Evolutionary conservation across 1,140 invertebrate species (phyloP).

Genomic region (Zaprionus africanus): DNA sequence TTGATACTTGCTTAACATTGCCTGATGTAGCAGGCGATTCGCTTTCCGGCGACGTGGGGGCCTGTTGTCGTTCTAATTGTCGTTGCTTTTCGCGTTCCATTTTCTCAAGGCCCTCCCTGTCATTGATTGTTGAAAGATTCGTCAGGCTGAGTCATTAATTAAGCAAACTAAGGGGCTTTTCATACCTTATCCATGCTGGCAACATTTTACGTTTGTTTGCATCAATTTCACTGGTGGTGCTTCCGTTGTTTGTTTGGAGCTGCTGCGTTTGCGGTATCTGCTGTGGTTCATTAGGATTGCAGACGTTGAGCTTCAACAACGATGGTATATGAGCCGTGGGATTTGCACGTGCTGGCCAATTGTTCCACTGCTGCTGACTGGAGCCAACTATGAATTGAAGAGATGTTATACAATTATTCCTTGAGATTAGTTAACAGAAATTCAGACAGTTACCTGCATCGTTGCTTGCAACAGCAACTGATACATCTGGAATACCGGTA

Average conservation of each 20-base stretch:
- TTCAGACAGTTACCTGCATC: conserved; percentile 33
- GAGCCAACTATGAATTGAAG: neutral
- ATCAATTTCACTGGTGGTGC: conserved; percentile 86
- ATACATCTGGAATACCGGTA: conserved; percentile 2
- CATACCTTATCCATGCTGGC: conserved; percentile 94
- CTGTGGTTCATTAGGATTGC: conserved; percentile 71
- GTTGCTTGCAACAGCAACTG: conserved; percentile 11
- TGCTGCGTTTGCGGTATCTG: conserved; percentile 32
- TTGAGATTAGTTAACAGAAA: neutral
- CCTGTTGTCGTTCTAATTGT: conserved; percentile 91
- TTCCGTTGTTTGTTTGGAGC: conserved; percentile 17
- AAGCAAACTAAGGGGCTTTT: too few species aligned
- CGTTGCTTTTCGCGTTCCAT: conserved; percentile 98
- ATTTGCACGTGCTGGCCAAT: conserved; percentile 50
- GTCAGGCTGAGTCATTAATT: too few species aligned
- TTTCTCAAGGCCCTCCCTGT: conserved; percentile 92
- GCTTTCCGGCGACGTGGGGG: conserved; percentile 86
- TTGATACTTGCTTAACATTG: conserved; percentile 78
- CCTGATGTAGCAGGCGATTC: conserved; percentile 18
- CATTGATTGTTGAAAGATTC: too few species aligned
- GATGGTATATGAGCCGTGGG: conserved; percentile 80
- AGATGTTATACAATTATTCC: neutral
- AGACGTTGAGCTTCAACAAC: conserved; percentile 73
- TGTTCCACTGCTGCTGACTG: conserved; percentile 54
- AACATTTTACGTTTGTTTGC: conserved; percentile 95